A percentile compares a stretch with the other conserved stretches of the same genome.
These are phyloP conservation scores for Anomalospiza imberbis DNA, from an alignment of 2,797 vertebrate species.

Conservation along the genomic window DNA sequence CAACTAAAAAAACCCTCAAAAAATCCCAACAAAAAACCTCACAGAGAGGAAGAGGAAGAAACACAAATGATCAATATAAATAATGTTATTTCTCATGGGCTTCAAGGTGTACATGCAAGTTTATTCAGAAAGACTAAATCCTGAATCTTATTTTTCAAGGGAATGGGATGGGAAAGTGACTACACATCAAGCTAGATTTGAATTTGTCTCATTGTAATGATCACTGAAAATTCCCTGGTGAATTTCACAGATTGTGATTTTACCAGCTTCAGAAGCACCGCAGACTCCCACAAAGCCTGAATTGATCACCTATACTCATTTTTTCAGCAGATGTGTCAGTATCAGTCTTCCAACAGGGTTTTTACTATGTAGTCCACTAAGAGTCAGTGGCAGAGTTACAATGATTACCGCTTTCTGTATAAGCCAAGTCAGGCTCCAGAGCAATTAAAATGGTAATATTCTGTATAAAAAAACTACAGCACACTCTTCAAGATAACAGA, in stretches of 20 bases:
- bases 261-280: neutral
- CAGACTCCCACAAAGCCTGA: neutral
- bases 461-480: neutral
- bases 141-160: neutral
- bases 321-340: neutral
- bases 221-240: neutral
- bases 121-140: neutral
- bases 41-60: neutral
- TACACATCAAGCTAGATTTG: neutral
- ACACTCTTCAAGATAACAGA: neutral
- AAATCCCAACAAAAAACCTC: neutral
- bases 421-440: neutral
- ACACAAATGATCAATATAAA: neutral
- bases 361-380: neutral
- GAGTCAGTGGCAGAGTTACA: neutral
- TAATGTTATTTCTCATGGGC: neutral
- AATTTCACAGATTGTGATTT: neutral
- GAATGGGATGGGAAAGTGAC: neutral
- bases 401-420: neutral
- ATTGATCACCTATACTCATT: fast-evolving
- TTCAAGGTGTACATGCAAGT: neutral
- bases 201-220: neutral
- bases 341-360: neutral
- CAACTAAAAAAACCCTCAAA: neutral
- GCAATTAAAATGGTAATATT: neutral